Evolutionary conservation across 2,888 invertebrate species (phyloP), one percentile per base, ranked within the genome.

Genomic region (Epiblema foenella): DNA sequence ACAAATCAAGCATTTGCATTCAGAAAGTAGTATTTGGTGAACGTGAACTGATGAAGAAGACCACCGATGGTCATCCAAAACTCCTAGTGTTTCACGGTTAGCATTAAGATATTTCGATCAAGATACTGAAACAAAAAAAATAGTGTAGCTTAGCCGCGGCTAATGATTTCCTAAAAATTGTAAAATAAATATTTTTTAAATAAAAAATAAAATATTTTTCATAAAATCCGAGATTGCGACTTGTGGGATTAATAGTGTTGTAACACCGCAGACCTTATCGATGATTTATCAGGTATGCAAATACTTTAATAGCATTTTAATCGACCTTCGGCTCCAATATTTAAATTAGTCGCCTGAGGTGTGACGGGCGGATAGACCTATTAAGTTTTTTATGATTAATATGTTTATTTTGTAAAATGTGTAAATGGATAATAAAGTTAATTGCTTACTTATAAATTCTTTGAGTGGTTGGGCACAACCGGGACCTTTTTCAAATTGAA

Each of bases 291-390:
- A 85, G 86, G 83, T 88, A 91, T 91, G 89, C 85, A 86, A 91
- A 91, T 90, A 82, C 81, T 76, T 82, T 90, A 89, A 91, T 89
- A 89, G 89, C 82, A 79, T 86, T 89, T 88, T 91, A 90, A 90
- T 89, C 87, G 89, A 84, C 80, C 83, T 86, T 86, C 83, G 81
- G 82, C 79, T 87, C 83, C 82, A 83, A 86, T 86, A 86, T 85
- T 84, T 20, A 67, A 71, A 64, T 65, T 78, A 68, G 68, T 11
- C 46, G 59, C 66, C 73, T 77, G 78, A 76, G 76, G 72, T 78
- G 56, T 56, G 46, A 20, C 46, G 20, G 39, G 57, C 58, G 57
- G 58, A 77, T 77, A 77, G 70, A 69, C 63, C 20, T 63, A 57
- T 60, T 49, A 51, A 42, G 51, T 7, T 60, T 60, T 63, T 29